These are phyloP conservation scores for Dinocampus coccinellae DNA, from an alignment of 2,888 invertebrate genomes.

Conservation along the genomic window DNA sequence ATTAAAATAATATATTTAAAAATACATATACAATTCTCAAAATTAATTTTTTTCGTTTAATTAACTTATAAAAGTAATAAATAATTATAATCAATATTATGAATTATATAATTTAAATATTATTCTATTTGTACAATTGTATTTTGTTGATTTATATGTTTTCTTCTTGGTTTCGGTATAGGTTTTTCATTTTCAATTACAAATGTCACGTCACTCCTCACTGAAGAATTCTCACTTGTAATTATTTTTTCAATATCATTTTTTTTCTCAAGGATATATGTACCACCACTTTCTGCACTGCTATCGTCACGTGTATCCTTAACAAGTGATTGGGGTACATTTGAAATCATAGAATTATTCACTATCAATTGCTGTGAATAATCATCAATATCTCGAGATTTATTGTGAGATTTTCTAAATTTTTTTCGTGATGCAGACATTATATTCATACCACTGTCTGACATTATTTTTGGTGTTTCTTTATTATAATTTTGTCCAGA, in stretches of 20 bases:
- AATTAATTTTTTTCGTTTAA: too few relatives aligned
- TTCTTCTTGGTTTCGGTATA: slow-evolving; percentile 49
- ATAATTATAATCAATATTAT: too few relatives aligned
- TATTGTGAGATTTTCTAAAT: background rate
- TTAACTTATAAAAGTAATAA: too few relatives aligned
- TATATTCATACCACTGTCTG: background rate
- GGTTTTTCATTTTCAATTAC: slow-evolving; percentile 51
- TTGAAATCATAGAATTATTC: background rate
- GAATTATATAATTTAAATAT: too few relatives aligned
- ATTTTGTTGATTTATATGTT: slow-evolving; percentile 18
- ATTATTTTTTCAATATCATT: background rate
- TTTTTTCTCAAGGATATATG: slow-evolving; percentile 52
- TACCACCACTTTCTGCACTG: slow-evolving; percentile 50
- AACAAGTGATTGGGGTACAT: background rate
- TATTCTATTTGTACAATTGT: slow-evolving; percentile 15
- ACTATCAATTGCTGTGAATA: background rate
- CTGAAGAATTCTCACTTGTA: slow-evolving; percentile 40
- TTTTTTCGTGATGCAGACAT: background rate
- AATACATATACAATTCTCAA: too few relatives aligned
- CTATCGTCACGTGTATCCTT: slow-evolving; percentile 10
- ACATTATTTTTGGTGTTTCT: slow-evolving; percentile 22
- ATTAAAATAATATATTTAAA: too few relatives aligned
- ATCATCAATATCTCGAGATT: background rate
- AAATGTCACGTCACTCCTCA: slow-evolving; percentile 55
- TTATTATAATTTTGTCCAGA: slow-evolving; percentile 8